phyloP scores from a whole-genome alignment of 1,140 invertebrate genomes.

The Drosophila virilis region DNA sequence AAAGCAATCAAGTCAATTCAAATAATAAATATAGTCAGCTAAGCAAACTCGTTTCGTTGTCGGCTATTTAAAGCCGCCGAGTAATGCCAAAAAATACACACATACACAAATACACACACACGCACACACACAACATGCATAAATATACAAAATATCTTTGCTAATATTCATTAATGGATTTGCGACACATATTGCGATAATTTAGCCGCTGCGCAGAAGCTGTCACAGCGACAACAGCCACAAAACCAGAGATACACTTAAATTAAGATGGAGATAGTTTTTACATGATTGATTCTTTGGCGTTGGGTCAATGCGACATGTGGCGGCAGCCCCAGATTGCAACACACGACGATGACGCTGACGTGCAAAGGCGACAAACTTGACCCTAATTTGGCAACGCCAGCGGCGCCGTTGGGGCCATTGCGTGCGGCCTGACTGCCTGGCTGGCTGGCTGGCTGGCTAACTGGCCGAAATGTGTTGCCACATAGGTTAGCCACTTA shows the following conservation, averaged over 20 bases:
- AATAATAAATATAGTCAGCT: conserved; percentile 19
- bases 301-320: conserved; percentile 24
- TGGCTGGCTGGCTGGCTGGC: neutral
- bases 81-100: conserved; percentile 37
- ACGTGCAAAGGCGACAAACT: conserved; percentile 30
- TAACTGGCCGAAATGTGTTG: conserved; percentile 33
- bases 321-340: conserved; percentile 16
- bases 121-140: neutral
- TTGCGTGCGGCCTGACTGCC: conserved; percentile 9
- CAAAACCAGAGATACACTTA: neutral
- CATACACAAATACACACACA: neutral
- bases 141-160: conserved; percentile 36
- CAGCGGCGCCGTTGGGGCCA: conserved; percentile 16
- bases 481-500: conserved; percentile 58
- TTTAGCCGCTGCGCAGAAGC: conserved; percentile 25
- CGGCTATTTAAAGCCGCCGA: conserved; percentile 32
- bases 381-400: conserved; percentile 41
- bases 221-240: conserved; percentile 10
- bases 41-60: conserved; percentile 33
- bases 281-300: conserved; percentile 38
- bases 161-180: conserved; percentile 75
- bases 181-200: conserved; percentile 41
- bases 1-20: conserved; percentile 9
- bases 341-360: conserved; percentile 6
- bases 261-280: neutral